Percentiles rank a stretch among this genome's conserved stretches.
phyloP scores from a whole-genome alignment of 1,140 invertebrate genomes.

The Macrobrachium rosenbergii region DNA sequence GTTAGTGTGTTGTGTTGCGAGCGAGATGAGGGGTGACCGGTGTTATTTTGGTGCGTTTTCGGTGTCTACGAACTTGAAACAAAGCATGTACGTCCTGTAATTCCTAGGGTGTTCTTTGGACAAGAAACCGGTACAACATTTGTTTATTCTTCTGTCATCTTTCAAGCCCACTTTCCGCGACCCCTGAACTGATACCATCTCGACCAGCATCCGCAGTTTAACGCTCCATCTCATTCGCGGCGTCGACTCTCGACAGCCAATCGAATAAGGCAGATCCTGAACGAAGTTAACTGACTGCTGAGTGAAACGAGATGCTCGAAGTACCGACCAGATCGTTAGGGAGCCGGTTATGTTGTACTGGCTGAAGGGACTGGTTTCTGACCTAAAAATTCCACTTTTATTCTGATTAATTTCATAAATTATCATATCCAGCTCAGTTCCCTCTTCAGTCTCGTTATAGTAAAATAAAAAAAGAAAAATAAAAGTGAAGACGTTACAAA shows the following conservation, averaged over 20 bases:
- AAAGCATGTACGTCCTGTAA: not conserved
- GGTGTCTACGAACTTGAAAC: not conserved
- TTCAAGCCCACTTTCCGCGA: constrained; percentile 61
- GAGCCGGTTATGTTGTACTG: constrained; percentile 62
- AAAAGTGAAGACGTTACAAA: no score
- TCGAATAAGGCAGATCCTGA: not conserved
- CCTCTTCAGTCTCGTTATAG: no score
- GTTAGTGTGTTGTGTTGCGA: no score
- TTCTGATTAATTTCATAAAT: constrained; percentile 56
- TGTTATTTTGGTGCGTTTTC: not conserved
- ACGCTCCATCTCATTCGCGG: constrained; percentile 21
- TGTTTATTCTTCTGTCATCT: constrained; percentile 53
- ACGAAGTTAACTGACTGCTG: constrained; percentile 14
- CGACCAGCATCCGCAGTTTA: constrained; percentile 22
- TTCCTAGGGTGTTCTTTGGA: constrained; percentile 23
- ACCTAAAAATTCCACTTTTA: constrained; percentile 43
- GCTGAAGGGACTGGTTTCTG: constrained; percentile 37
- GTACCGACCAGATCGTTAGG: constrained; percentile 58
- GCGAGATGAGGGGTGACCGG: no score
- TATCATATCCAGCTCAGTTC: constrained; percentile 21
- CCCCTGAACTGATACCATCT: constrained; percentile 61
- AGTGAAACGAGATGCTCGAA: constrained; percentile 19
- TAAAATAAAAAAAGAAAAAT: no score
- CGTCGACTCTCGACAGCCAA: not conserved
- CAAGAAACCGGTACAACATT: constrained; percentile 53